Evolutionary conservation across 2,888 invertebrate genomes (phyloP), one percentile per base, ranked within the genome.

Genomic region (Oasisia sp.): DNA sequence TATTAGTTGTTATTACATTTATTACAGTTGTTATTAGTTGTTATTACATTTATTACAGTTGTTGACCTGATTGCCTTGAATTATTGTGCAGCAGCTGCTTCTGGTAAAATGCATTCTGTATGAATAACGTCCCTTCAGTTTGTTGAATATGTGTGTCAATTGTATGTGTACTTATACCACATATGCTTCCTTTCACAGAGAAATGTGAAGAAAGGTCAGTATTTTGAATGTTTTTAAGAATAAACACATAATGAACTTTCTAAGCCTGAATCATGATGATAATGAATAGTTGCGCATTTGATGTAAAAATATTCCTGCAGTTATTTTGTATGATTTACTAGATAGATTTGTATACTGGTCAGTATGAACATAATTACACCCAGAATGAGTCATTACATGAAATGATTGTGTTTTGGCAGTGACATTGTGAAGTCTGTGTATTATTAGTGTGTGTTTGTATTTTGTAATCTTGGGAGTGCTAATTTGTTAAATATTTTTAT

Each of bases 191-290:
- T 74, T 74, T 74, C 74, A 74, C 74, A 74, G 74, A 74, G 27
- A 74, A 74, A 74, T 19, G 74, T 74, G 74, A 74, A 74, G 74
- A 74, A 74, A 74, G 74, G 74, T 74, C 27, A 74, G 74, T 74
- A 74, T 27, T 3, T 14, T 27, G 74, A 74, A 27, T 27, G 38
- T n/a, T 74, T 74, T 74, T 74, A 27, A 74, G n/a, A 74, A n/a
- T 74, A 19, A 74, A 27, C 74, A 74, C n/a, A 74, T 7, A n/a
- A 27, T 4, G n/a, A 19, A 74, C 27, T 27, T 74, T 74, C 7
- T 19, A 74, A 74, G 7, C 5, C 74, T 27, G 27, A 19, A 19
- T 74, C 19, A n/a, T n/a, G 27, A 74, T 27, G 74, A 74, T n/a
- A 74, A n/a, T 74, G 7, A 74, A 74, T 74, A 5, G 27, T 27